phyloP scores from a whole-genome alignment of 1,140 invertebrate species.

The Limonius californicus region DNA sequence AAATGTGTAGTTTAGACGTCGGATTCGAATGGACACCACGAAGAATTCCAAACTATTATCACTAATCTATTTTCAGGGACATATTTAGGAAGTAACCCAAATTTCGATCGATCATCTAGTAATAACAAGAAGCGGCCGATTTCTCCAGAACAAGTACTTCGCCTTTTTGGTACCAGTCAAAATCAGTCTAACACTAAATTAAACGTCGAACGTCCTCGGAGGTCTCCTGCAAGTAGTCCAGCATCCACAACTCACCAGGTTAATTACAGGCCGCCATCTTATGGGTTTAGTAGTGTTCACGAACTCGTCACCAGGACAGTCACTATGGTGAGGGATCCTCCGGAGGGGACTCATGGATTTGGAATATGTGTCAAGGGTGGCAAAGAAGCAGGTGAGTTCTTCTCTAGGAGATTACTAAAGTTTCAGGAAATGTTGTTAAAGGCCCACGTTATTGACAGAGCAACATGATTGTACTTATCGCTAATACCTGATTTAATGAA shows the following conservation, averaged over 20 bases:
- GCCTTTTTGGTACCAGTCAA: constrained; percentile 56
- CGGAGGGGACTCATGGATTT: constrained; percentile 74
- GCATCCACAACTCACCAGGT: constrained; percentile 64
- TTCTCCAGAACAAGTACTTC: constrained; percentile 73
- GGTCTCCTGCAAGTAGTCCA: constrained; percentile 71
- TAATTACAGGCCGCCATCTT: constrained; percentile 35
- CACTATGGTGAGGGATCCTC: constrained; percentile 74
- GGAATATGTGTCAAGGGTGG: constrained; percentile 87
- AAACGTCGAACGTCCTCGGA: constrained; percentile 47
- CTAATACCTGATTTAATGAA: too few species aligned
- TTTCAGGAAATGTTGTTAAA: background rate
- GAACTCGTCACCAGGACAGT: constrained; percentile 76
- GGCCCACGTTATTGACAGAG: background rate
- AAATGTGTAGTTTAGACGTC: too few species aligned
- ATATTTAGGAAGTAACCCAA: constrained; percentile 60
- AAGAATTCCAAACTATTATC: too few species aligned
- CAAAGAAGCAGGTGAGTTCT: constrained; percentile 69
- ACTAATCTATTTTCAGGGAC: constrained; percentile 50
- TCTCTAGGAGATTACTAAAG: background rate
- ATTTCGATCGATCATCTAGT: constrained; percentile 40
- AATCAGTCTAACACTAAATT: constrained; percentile 36
- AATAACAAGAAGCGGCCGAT: constrained; percentile 66
- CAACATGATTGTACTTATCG: too few species aligned
- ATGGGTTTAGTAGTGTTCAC: constrained; percentile 50
- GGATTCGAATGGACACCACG: too few species aligned